Conservation (phyloP, 2,797 vertebrate species). For the Oceanodroma leucorhoa region DNA sequence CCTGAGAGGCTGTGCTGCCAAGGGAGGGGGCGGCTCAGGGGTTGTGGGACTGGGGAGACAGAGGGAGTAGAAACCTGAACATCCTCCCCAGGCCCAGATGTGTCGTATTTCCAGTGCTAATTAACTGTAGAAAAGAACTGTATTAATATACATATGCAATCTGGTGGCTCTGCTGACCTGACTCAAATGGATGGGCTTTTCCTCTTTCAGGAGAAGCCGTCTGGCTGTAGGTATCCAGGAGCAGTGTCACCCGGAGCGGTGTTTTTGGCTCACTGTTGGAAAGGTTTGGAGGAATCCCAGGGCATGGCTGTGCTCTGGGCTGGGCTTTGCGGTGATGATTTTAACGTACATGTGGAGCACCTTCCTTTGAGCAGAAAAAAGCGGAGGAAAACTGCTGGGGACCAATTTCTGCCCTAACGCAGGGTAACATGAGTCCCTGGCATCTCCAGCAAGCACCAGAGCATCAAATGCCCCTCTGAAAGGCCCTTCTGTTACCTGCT, state of each 20-base stretch:
- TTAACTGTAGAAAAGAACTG: too few species aligned
- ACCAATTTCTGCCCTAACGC: not conserved
- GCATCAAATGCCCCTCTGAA: slow-evolving; percentile 2
- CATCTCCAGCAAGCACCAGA: not conserved
- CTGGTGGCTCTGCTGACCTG: not conserved
- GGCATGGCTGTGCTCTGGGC: not conserved
- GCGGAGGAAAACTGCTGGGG: not conserved
- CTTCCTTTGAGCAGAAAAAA: not conserved
- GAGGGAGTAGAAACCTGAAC: not conserved
- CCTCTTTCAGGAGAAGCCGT: not conserved
- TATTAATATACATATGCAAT: accelerated
- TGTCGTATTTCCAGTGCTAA: not conserved
- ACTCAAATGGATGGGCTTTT: not conserved
- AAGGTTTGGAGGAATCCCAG: not conserved
- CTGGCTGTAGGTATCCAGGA: not conserved
- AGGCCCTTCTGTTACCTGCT: slow-evolving; percentile 19
- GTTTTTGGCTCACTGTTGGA: not conserved
- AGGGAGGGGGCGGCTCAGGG: not conserved
- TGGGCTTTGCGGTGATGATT: not conserved
- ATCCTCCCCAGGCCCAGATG: too few species aligned
- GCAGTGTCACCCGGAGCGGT: accelerated
- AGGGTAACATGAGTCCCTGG: not conserved
- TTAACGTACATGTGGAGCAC: accelerated
- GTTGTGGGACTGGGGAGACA: not conserved
- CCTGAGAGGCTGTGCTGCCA: not conserved